Percentiles rank a stretch among this genome's conserved stretches.
phyloP scores from a whole-genome alignment of 1,140 invertebrate genomes.

The Acromyrmex echinatior region DNA sequence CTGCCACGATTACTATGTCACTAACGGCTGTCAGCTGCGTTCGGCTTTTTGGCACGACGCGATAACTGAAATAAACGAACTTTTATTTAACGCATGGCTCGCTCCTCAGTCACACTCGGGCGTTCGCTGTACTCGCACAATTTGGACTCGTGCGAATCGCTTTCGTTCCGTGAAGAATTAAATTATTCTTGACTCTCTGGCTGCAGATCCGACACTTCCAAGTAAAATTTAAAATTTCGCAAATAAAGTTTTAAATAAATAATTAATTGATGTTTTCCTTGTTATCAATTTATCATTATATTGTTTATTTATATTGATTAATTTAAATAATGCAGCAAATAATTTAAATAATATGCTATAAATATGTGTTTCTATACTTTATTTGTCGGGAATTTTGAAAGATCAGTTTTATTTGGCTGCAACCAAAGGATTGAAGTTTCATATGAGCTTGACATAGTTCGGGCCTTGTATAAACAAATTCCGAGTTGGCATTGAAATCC shows the following conservation, averaged over 20 bases:
- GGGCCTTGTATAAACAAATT: not conserved
- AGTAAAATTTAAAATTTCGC: not conserved
- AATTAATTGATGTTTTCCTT: not conserved
- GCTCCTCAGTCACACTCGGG: constrained; percentile 58
- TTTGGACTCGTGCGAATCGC: not conserved
- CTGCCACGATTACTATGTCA: constrained; percentile 9
- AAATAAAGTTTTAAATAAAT: not conserved
- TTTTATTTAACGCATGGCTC: constrained; percentile 41
- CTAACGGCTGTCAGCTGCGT: constrained; percentile 47
- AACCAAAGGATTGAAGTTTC: not conserved
- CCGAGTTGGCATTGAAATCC: not conserved
- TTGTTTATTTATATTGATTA: not conserved
- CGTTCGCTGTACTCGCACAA: constrained; percentile 53
- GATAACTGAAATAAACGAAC: constrained; percentile 72
- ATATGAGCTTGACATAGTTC: not conserved
- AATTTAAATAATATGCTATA: not conserved
- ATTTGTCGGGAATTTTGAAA: not conserved
- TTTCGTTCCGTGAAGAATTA: not conserved
- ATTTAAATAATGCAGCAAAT: not conserved
- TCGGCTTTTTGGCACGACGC: constrained; percentile 68
- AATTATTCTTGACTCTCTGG: not conserved
- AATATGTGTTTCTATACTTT: not conserved
- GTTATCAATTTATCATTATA: not conserved
- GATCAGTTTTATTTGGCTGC: not conserved
- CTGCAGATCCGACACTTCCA: not conserved